Evolutionary conservation across 2,888 invertebrate species (phyloP), one percentile per base, ranked within the genome.

Genomic region (Oligia strigilis): DNA sequence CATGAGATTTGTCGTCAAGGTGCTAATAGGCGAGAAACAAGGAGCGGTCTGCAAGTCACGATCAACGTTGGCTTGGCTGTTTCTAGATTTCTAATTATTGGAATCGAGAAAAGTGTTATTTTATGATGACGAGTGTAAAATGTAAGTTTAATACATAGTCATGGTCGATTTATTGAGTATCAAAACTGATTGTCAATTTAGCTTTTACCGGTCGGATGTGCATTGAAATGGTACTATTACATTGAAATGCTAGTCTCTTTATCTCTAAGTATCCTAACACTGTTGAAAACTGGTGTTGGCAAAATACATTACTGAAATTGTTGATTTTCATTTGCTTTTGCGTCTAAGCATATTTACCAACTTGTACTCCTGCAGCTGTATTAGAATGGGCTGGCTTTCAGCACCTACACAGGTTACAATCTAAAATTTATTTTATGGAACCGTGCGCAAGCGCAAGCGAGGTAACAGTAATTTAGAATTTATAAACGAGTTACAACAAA

Each of bases 1-100:
- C 82, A 80, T 86, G 80, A 85, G 83, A 86, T 77, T 76, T 85
- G 83, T 86, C 80, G 85, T 77, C 69, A 70, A 81, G 73, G 85
- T 83, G 82, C 19, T 82, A 88, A 88, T 79, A 77, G 52, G 19
- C 75, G 66, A 77, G 67, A 75, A 74, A 75, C 75, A 60, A 75
- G 77, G 36, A 55, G 66, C 6, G 13, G 60, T 72, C 55, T 83
- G 86, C 80, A 76, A 86, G 83, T 76, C 86, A 80, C 79, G 78
- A 82, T 65, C 76, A 60, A 29, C 55, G 70, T 70, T 60, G 46
- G 36, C 62, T 73, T 62, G 17, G 29, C 23, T 75, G 49, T 73
- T 65, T 71, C 75, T 52, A 77, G 78, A 75, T 86, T 85, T 85
- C 86, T 74, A 85, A 78, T 86, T 73, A 75, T 62, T 58, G 64